Percentiles rank a stretch among this genome's conserved stretches.
Conservation (phyloP, 2,113 vertebrate species). For the Lathamus discolor region DNA sequence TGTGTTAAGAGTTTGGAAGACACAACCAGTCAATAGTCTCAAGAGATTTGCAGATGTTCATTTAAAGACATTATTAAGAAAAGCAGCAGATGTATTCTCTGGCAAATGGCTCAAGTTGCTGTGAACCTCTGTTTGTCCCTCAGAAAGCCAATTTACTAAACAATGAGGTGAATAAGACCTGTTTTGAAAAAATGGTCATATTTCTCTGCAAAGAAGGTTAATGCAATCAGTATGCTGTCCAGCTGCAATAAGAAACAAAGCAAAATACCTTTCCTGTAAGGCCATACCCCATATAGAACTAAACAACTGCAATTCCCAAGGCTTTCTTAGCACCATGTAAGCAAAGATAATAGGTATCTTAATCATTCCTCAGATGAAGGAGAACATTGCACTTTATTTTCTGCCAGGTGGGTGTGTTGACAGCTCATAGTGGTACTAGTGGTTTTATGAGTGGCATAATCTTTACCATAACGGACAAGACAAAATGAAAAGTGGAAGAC, state of each 20-base stretch:
- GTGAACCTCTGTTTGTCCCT: slow-evolving; percentile 45
- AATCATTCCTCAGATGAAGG: neutral
- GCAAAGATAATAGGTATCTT: neutral
- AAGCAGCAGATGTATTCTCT: slow-evolving; percentile 44
- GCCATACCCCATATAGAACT: neutral
- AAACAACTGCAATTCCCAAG: neutral
- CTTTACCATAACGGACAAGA: neutral
- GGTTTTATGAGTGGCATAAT: neutral
- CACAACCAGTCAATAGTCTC: neutral
- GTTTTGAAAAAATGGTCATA: neutral
- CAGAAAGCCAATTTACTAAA: slow-evolving; percentile 26
- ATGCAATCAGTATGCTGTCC: neutral
- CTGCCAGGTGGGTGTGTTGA: neutral
- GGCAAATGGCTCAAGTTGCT: neutral
- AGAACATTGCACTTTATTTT: neutral
- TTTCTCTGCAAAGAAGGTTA: neutral
- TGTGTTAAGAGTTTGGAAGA: neutral
- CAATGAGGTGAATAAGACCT: slow-evolving; percentile 5
- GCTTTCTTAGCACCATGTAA: neutral
- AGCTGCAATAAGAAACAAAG: slow-evolving; percentile 16
- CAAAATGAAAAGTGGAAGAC: neutral
- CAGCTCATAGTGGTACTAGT: neutral
- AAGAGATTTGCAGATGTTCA: slow-evolving; percentile 48
- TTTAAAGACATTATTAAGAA: slow-evolving; percentile 17
- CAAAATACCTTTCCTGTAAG: neutral